Conservation (phyloP, 92 coral and sea anemone species). For the Phenganax stokvisi region DNA sequence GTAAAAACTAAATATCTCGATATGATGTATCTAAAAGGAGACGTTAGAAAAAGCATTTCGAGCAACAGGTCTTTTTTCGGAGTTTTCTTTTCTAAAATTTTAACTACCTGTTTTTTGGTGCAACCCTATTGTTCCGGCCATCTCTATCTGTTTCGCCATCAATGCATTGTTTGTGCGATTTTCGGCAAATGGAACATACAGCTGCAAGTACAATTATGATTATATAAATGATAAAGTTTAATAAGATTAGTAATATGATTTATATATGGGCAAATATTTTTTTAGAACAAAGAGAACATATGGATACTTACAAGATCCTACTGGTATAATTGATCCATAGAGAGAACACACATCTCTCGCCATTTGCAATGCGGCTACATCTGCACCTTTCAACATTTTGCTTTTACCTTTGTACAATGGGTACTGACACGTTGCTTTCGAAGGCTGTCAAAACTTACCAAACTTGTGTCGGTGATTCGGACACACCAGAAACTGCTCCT, state of each 20-base stretch:
- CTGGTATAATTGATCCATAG: constrained; percentile 23
- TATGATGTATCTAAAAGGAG: neutral
- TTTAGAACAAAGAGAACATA: constrained; percentile 6
- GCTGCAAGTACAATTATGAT: constrained; percentile 5
- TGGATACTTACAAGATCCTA: constrained; percentile 35
- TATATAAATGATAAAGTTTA: neutral
- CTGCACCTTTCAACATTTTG: constrained; percentile 23
- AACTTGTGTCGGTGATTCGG: neutral
- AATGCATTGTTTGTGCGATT: neutral
- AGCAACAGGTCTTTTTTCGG: neutral
- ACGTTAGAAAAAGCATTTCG: neutral
- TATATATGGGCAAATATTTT: neutral
- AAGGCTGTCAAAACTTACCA: constrained; percentile 32
- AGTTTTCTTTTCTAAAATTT: neutral
- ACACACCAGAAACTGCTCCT: constrained; percentile 7
- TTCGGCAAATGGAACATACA: constrained; percentile 6
- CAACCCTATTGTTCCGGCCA: neutral
- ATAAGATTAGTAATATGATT: neutral
- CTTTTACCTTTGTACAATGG: constrained; percentile 14
- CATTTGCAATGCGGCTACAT: constrained; percentile 17
- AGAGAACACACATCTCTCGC: constrained; percentile 22
- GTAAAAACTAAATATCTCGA: neutral
- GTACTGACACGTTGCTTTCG: constrained; percentile 14
- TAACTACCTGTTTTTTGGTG: neutral
- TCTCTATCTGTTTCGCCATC: neutral